Evolutionary conservation across 2,113 vertebrate genomes (phyloP).

Genomic region (Sclerurus mexicanus): DNA sequence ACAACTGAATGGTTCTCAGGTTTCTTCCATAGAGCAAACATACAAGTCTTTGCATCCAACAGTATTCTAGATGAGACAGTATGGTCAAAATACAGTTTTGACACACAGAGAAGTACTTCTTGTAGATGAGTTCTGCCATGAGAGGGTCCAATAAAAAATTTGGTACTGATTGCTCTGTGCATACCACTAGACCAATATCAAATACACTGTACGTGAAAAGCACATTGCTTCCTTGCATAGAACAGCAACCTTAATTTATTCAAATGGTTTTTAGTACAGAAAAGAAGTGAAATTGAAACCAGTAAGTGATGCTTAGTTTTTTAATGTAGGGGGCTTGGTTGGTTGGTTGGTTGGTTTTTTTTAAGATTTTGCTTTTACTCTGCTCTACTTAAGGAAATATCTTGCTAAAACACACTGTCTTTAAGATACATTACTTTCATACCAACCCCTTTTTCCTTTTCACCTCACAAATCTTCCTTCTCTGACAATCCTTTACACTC

Average conservation of each 20-base stretch:
- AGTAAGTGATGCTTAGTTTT: not conserved
- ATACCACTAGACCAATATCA: not conserved
- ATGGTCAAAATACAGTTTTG: not conserved
- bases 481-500: not conserved
- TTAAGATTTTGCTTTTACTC: not conserved
- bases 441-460: not conserved
- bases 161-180: not conserved
- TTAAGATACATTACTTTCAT: not conserved
- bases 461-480: not conserved
- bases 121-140: not conserved
- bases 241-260: not conserved
- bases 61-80: not conserved
- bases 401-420: not conserved
- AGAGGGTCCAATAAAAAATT: not conserved
- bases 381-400: not conserved
- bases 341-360: not conserved
- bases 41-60: not conserved
- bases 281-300: not conserved
- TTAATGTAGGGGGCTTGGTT: not conserved
- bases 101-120: not conserved
- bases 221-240: not conserved
- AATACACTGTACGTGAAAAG: not conserved
- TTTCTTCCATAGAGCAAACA: not conserved
- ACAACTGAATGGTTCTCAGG: not conserved
- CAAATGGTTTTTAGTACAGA: not conserved